Base-by-base conservation (phyloP, 2,797 vertebrate genomes). In the Oreortyx pictus region DNA sequence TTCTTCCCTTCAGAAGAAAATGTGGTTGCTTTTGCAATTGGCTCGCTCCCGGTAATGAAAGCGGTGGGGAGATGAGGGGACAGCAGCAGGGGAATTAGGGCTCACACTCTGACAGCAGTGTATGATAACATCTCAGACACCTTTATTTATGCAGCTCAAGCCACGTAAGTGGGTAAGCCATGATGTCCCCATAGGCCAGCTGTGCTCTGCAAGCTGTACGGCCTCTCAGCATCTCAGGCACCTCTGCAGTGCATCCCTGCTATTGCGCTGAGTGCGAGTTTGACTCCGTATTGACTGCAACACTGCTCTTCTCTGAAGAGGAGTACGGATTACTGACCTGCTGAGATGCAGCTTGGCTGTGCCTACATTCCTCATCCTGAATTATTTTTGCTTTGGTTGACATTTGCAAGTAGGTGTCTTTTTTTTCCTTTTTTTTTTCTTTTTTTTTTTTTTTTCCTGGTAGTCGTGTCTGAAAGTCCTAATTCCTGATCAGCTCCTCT, bases 121-220 rank as follows among this genome's bases (percentile, higher is more conserved):
- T 39, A 9, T 77, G 80, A 14, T 33, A 43, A 39, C 61, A 77
- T 65, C 77, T 88, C 33, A 39, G 72, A 8, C 14, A 33, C 82
- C 50, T 83, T 81, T 62, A n/a, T 84, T 83, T 64, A 27, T 82
- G 41, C 35, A 82, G 10, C 35, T 84, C 62, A 82, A 91, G 35
- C 37, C 29, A 54, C 9, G 6, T 31, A 7, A 84, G 9, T 17
- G 35, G 47, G 25, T 56, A 13, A 81, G 44, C 56, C 43, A 54
- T 0, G 0, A 24, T 1, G 4, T 66, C 54, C 70, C 54, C 0
- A 0, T 44, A 43, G 35, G 43, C 15, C 66, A 72, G 65, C 49
- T 72, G 50, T 82, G 35, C 41, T 35, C 70, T 43, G 37, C 50
- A 47, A 54, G 41, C 17, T 50, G 4, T 27, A 2, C 27, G 49